Percentiles rank a stretch among this genome's conserved stretches.
phyloP scores from a whole-genome alignment of 1,140 invertebrate genomes.

The Musca domestica region DNA sequence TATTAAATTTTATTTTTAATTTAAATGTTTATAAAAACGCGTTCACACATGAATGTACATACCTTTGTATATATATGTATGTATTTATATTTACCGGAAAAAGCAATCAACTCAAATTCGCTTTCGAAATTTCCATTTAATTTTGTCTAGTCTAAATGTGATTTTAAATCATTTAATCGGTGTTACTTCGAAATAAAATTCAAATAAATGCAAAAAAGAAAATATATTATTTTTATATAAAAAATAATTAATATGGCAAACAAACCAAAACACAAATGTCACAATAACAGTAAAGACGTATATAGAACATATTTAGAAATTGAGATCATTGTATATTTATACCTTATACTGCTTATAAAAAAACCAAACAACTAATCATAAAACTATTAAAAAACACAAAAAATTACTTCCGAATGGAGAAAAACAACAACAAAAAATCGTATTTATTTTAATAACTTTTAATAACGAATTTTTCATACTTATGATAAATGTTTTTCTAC shows the following conservation, averaged over 20 bases:
- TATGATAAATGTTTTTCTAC: conserved; percentile 24
- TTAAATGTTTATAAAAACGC: too few species aligned
- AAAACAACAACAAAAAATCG: not conserved
- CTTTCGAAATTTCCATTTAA: too few species aligned
- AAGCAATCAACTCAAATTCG: too few species aligned
- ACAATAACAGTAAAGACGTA: not conserved
- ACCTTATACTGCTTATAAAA: not conserved
- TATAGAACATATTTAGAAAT: too few species aligned
- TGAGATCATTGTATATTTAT: conserved; percentile 19
- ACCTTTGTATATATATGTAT: too few species aligned
- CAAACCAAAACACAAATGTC: not conserved
- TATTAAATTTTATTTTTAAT: too few species aligned
- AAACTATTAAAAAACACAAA: conserved; percentile 3
- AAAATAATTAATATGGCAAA: not conserved
- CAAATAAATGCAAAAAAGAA: not conserved
- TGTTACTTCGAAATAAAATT: not conserved
- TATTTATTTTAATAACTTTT: conserved; percentile 22
- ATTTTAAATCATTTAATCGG: conserved; percentile 6
- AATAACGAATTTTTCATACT: conserved; percentile 23
- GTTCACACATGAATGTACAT: too few species aligned
- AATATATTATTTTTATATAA: conserved; percentile 13
- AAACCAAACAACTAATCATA: not conserved
- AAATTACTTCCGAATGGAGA: not conserved
- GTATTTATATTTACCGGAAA: too few species aligned
- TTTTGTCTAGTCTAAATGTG: not conserved